Evolutionary conservation across 2,113 vertebrate genomes (phyloP), one percentile per base, ranked within the genome.

Genomic region (Takifugu bimaculatus): DNA sequence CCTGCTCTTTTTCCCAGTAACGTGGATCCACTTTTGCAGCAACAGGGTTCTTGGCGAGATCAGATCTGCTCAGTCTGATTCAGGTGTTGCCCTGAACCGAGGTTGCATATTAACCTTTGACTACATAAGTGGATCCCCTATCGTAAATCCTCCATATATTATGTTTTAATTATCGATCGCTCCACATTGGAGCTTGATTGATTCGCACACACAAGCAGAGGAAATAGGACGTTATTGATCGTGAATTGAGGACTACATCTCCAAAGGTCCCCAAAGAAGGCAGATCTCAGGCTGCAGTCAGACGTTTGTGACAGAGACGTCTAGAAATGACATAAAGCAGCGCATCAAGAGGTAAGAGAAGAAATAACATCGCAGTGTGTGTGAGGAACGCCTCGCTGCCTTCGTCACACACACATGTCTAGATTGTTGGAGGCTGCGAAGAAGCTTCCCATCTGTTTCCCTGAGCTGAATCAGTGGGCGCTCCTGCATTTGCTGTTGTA

Each of bases 171-270:
- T 53, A 71, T 61, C 70, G 68, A 70, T 62, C 65, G 50, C 64
- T 72, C 75, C 56, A 81, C 72, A 72, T 39, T 39, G 7, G 35
- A 1, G 1, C 35, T 39, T 39, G 2, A 39, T 39, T 39, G 35
- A 39, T 11, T 3, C 6, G n/a, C n/a, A n/a, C n/a, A n/a, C n/a
- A n/a, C n/a, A n/a, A 20, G 1, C 45, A 66, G 67, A 64, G 80
- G 54, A 73, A 79, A 83, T 70, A 72, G 73, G 67, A 79, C 57
- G 64, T 68, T 60, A 82, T 82, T 79, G 84, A 86, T 88, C 74
- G 58, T 26, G 39, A 6, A 48, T 73, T 51, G 26, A 64, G 62
- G 82, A 68, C 86, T 68, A 59, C 71, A 74, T 85, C 80, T 78
- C 67, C 79, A 71, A 77, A 59, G 47, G 78, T 10, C 35, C 35